Evolutionary conservation across 2,113 vertebrate genomes (phyloP).

Genomic region (Elachura formosa): DNA sequence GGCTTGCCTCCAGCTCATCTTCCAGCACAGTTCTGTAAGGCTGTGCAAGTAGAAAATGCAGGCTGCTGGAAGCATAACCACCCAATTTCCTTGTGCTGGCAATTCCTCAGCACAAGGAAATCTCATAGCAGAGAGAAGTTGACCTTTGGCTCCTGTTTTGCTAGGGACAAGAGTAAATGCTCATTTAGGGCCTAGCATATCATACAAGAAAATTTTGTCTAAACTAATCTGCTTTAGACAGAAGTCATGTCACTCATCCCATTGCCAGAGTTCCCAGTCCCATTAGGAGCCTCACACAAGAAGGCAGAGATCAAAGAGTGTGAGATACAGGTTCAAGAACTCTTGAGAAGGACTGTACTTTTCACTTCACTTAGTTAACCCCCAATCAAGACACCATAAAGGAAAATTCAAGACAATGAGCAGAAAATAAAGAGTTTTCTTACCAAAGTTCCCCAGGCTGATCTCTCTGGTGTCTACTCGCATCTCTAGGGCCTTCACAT

Average conservation of each 20-base stretch:
- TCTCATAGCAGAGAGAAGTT: not conserved
- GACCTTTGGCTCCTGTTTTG: not conserved
- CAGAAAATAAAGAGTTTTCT: slow-evolving; percentile 50
- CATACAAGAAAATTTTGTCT: not conserved
- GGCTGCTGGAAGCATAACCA: not conserved
- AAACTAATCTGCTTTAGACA: not conserved
- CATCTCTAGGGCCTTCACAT: slow-evolving; percentile 80
- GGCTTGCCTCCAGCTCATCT: not conserved
- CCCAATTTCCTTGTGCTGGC: no score
- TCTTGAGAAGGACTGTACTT: not conserved
- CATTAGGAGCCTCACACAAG: not conserved
- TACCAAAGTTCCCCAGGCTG: slow-evolving; percentile 89
- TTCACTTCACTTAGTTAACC: not conserved
- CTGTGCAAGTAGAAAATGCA: not conserved
- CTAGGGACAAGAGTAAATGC: not conserved
- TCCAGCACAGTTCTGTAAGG: not conserved
- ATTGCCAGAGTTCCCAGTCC: not conserved
- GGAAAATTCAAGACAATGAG: not conserved
- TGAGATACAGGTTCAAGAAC: not conserved
- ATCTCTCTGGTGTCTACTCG: slow-evolving; percentile 80
- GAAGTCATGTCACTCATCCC: not conserved
- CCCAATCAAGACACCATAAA: not conserved
- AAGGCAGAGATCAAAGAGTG: not conserved
- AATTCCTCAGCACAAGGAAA: not conserved
- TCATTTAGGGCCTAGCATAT: not conserved